phyloP scores from a whole-genome alignment of 2,113 vertebrate genomes.

The Oreochromis aureus region DNA sequence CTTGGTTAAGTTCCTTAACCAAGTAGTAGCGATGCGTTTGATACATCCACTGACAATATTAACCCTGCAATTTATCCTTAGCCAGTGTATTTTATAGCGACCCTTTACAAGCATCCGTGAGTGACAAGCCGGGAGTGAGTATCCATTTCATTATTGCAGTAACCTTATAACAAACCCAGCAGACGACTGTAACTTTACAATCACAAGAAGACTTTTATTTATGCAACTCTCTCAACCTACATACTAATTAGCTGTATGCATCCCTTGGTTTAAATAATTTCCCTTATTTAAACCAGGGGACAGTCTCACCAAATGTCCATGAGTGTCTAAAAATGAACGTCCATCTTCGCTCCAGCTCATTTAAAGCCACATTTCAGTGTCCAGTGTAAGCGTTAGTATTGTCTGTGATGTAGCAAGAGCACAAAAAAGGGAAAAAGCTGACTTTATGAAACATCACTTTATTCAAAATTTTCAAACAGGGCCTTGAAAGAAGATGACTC shows the following conservation, averaged over 20 bases:
- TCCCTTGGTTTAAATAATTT: not conserved
- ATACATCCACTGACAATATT: not conserved
- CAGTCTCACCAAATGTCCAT: not conserved
- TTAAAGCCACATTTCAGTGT: not conserved
- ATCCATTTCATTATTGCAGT: not conserved
- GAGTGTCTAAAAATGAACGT: not conserved
- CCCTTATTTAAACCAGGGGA: too few relatives aligned
- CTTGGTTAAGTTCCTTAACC: not conserved
- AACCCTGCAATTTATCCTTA: not conserved
- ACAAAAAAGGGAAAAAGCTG: not conserved
- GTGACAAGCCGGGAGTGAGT: not conserved
- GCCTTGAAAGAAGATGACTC: not conserved
- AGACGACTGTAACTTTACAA: not conserved
- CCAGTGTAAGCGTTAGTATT: not conserved
- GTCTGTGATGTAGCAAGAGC: not conserved
- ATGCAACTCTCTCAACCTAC: not conserved
- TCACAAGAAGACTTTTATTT: not conserved
- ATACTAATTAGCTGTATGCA: not conserved
- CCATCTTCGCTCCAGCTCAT: not conserved
- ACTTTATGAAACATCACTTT: not conserved
- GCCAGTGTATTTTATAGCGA: not conserved
- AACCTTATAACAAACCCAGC: not conserved
- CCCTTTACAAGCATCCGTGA: not conserved
- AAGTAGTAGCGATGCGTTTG: not conserved
- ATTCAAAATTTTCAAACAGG: not conserved